Evolutionary conservation across 2,888 invertebrate species (phyloP).

Genomic region (Lobophora halterata): DNA sequence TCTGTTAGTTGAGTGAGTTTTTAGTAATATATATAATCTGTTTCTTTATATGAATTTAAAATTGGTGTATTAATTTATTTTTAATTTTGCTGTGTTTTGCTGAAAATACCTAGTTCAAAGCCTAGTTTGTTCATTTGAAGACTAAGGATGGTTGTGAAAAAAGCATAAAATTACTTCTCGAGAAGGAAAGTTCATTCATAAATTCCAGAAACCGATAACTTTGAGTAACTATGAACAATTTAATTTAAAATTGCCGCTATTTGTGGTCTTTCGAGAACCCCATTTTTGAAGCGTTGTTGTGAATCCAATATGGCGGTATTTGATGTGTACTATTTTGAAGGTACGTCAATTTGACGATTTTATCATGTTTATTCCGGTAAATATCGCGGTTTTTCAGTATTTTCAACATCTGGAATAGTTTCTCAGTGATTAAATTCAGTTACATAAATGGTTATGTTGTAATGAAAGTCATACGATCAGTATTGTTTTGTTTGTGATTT

Average conservation of each 20-base stretch:
- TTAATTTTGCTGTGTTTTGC: too few relatives aligned
- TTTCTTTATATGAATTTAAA: too few relatives aligned
- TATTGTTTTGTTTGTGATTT: conserved; percentile 81
- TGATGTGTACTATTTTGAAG: conserved; percentile 80
- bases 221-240: conserved; percentile 3
- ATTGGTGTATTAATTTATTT: too few relatives aligned
- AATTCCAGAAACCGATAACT: conserved; percentile 16
- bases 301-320: conserved; percentile 86
- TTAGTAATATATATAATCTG: too few relatives aligned
- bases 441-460: conserved; percentile 49
- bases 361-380: conserved; percentile 73
- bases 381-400: conserved; percentile 57
- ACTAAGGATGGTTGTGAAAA: too few relatives aligned
- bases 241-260: conserved; percentile 59
- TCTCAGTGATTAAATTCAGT: conserved; percentile 40
- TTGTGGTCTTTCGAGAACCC: conserved; percentile 70
- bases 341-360: conserved; percentile 81
- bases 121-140: too few relatives aligned
- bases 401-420: conserved; percentile 41
- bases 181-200: too few relatives aligned
- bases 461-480: conserved; percentile 66
- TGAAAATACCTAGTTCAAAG: too few relatives aligned
- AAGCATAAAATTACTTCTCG: too few relatives aligned
- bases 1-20: too few relatives aligned
- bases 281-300: conserved; percentile 85